Conservation (phyloP, 2,113 vertebrate genomes). For the Petaurus breviceps region DNA sequence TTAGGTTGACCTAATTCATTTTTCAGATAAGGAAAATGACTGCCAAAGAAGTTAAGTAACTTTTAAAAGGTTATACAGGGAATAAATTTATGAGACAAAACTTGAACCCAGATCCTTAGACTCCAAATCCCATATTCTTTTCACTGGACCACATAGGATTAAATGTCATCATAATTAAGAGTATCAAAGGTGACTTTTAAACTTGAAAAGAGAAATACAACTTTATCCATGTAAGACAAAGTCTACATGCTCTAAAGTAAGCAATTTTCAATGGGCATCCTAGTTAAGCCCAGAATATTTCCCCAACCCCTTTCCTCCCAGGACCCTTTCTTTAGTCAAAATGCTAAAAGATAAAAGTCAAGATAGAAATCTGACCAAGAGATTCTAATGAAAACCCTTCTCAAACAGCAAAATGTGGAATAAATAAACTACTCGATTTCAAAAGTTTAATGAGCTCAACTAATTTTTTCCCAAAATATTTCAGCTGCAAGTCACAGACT, state of each 20-base stretch:
- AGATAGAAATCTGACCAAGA: not conserved
- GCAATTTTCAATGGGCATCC: not conserved
- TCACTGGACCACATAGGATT: not conserved
- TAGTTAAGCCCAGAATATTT: not conserved
- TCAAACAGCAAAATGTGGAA: not conserved
- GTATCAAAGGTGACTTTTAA: not conserved
- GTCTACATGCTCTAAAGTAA: not conserved
- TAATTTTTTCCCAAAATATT: slow-evolving; percentile 18
- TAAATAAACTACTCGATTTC: not conserved
- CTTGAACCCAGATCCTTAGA: not conserved
- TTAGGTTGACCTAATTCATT: not conserved
- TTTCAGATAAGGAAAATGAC: not conserved
- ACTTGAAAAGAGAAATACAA: not conserved
- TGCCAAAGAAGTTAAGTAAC: not conserved
- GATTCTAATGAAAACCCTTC: not conserved
- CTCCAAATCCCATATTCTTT: not conserved
- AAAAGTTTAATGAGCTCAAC: not conserved
- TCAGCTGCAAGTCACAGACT: not conserved
- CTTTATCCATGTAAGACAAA: not conserved
- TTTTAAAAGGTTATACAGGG: not conserved
- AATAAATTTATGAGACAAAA: not conserved
- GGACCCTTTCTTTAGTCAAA: not conserved
- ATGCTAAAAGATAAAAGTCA: slow-evolving; percentile 18
- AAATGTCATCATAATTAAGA: not conserved
- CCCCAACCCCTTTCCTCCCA: not conserved